Evolutionary conservation across 2,113 vertebrate genomes (phyloP), one percentile per base, ranked within the genome.

Genomic region (Thalassoma bifasciatum): DNA sequence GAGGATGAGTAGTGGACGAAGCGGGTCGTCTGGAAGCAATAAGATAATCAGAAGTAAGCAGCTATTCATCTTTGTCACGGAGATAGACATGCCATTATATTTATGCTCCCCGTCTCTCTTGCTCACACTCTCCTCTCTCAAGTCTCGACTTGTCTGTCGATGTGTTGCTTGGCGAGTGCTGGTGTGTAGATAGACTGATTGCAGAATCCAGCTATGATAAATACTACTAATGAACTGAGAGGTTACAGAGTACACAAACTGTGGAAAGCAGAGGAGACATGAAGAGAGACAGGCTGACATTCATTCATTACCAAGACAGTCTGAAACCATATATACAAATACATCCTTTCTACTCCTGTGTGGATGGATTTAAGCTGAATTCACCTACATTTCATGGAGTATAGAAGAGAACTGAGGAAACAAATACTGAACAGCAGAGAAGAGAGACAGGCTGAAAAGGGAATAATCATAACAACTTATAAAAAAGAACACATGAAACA

Each of bases 191-290:
- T 81, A 89, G 92, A 92, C 82, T 89, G 83, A 91, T 73, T 87
- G 85, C 92, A 93, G 90, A 90, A 82, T 85, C 83, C 67, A 59
- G 70, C 64, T 57, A 79, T 91, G 91, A 93, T 92, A 91, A 92
- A 92, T 93, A 81, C 86, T 66, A 60, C 79, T 92, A 90, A 94
- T 93, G 89, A 89, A 85, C 89, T 86, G 86, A 88, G 83, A 89
- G 74, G 82, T 90, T 88, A 87, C 72, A 83, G 72, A 90, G 83
- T 53, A 77, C 82, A 84, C 69, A 75, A 81, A 72, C 81, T 47
- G 61, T 66, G 61, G 70, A 49, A 79, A 79, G 58, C 60, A 74
- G 24, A 66, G 17, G 61, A 76, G 69, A 79, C 57, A 40, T 23
- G 46, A 44, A 24, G 61, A 47, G 37, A 61, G 59, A 81, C 72